Conservation (phyloP, 2,797 vertebrate genomes). For the Pantherophis vulpinus region DNA sequence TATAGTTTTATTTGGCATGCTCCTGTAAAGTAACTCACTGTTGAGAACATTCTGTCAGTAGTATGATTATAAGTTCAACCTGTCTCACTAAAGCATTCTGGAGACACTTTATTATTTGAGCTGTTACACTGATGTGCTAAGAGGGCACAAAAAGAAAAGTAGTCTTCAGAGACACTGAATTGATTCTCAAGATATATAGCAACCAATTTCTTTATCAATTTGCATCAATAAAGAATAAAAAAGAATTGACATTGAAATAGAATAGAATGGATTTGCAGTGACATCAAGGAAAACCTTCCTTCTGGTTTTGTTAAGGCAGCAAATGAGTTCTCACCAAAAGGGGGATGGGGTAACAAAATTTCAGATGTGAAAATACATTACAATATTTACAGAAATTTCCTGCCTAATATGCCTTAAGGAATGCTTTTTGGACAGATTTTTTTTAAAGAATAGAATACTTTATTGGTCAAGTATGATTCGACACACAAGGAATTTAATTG, state of each 20-base stretch:
- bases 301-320: constrained; percentile 35
- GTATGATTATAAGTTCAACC: neutral
- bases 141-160: constrained; percentile 21
- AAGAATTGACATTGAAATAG: constrained; percentile 36
- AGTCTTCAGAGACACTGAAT: constrained; percentile 24
- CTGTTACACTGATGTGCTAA: constrained; percentile 20
- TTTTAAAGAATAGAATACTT: neutral
- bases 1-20: constrained; percentile 27
- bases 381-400: neutral
- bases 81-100: neutral
- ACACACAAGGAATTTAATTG: neutral
- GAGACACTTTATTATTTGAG: constrained; percentile 30
- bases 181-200: constrained; percentile 38
- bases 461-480: neutral
- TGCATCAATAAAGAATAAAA: constrained; percentile 46
- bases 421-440: neutral
- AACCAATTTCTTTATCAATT: constrained; percentile 50
- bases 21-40: constrained; percentile 35
- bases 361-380: neutral
- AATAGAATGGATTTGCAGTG: constrained; percentile 27
- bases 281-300: constrained; percentile 17
- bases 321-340: constrained; percentile 22
- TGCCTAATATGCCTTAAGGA: neutral
- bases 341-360: constrained; percentile 9
- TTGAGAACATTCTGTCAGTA: constrained; percentile 7